These are phyloP conservation scores for Aplodontia rufa DNA, from an alignment of 2,113 vertebrate genomes.

Conservation along the genomic window DNA sequence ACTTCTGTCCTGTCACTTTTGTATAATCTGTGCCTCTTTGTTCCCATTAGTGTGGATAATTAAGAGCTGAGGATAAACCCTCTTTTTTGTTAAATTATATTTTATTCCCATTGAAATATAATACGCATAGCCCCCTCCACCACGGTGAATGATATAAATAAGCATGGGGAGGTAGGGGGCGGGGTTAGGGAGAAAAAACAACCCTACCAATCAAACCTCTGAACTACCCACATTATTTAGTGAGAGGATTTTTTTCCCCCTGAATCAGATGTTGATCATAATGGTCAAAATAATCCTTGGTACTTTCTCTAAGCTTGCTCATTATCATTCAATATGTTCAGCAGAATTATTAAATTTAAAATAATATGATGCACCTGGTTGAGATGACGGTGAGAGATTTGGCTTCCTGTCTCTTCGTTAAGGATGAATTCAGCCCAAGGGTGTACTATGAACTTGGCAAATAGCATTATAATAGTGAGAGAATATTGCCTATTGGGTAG, in stretches of 20 bases:
- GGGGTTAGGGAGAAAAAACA: background rate
- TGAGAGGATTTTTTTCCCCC: background rate
- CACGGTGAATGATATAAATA: slow-evolving; percentile 6
- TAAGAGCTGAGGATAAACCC: slow-evolving; percentile 52
- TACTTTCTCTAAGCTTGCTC: slow-evolving; percentile 69
- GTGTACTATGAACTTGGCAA: slow-evolving; percentile 89
- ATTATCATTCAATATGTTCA: slow-evolving; percentile 75
- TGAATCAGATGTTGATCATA: slow-evolving; percentile 67
- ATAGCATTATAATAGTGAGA: slow-evolving; percentile 88
- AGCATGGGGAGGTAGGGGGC: background rate
- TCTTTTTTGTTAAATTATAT: slow-evolving; percentile 38
- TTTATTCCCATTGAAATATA: background rate
- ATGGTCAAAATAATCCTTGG: slow-evolving; percentile 70
- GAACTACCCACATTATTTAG: slow-evolving; percentile 16
- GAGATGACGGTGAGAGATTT: slow-evolving; percentile 78
- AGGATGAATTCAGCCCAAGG: slow-evolving; percentile 91
- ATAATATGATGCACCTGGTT: slow-evolving; percentile 74
- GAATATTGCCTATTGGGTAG: slow-evolving; percentile 87
- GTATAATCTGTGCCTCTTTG: slow-evolving; percentile 17
- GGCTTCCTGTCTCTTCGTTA: slow-evolving; percentile 89
- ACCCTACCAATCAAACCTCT: background rate
- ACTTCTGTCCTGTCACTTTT: slow-evolving; percentile 2
- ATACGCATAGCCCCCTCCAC: background rate
- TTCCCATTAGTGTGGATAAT: slow-evolving; percentile 37
- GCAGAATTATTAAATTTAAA: slow-evolving; percentile 79